Conservation (phyloP, 2,113 vertebrate genomes). For the Hepsetus odoe region DNA sequence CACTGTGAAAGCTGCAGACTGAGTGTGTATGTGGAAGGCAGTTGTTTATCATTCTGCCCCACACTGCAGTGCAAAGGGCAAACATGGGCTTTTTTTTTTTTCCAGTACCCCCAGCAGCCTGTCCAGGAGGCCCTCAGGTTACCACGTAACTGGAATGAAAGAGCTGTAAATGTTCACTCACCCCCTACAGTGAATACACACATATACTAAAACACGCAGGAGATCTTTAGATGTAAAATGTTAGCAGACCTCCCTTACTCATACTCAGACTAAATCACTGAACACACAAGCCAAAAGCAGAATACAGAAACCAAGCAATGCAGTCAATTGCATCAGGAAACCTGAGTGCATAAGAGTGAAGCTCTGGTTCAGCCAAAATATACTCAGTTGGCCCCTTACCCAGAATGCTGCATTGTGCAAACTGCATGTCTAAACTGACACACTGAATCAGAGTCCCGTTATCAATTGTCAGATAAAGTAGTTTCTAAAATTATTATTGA, state of each 20-base stretch:
- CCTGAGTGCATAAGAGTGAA: too few species aligned
- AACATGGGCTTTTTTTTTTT: constrained; percentile 38
- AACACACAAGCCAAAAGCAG: too few species aligned
- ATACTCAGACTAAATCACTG: too few species aligned
- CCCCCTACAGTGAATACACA: constrained; percentile 7
- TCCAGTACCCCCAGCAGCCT: constrained; percentile 23
- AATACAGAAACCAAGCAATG: too few species aligned
- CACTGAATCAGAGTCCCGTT: too few species aligned
- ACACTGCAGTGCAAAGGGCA: constrained; percentile 51
- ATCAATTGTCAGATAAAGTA: too few species aligned
- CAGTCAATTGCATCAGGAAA: too few species aligned
- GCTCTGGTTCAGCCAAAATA: too few species aligned
- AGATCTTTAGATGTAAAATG: not conserved
- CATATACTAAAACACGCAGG: not conserved
- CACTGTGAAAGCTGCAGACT: not conserved
- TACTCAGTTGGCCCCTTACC: too few species aligned
- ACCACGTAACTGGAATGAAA: constrained; percentile 40
- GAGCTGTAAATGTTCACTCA: constrained; percentile 42
- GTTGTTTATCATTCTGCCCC: constrained; percentile 36
- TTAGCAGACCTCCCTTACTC: not conserved
- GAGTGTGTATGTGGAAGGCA: constrained; percentile 5
- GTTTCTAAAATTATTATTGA: too few species aligned
- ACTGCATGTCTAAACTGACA: too few species aligned
- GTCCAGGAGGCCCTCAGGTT: constrained; percentile 30
- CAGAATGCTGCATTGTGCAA: too few species aligned